Evolutionary conservation across 1,140 invertebrate genomes (phyloP).

Genomic region (Magallana gigas): DNA sequence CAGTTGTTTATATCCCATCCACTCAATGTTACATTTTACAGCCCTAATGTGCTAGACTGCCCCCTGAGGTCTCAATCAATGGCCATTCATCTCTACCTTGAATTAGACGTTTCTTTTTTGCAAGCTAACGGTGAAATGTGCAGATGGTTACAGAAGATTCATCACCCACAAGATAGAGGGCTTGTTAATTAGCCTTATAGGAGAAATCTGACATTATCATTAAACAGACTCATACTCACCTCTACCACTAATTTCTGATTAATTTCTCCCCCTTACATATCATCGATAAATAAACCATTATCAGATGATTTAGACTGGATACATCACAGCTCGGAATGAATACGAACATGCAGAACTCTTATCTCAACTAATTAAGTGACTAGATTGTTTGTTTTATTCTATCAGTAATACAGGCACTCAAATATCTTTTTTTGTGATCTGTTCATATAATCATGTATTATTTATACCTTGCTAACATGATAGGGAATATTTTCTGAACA

Average conservation of each 20-base stretch:
- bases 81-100: neutral
- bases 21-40: too few relatives aligned
- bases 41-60: neutral
- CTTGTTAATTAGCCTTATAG: neutral
- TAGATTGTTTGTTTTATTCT: neutral
- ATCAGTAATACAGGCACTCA: neutral
- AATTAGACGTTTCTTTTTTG: neutral
- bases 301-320: neutral
- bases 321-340: constrained; percentile 3
- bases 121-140: neutral
- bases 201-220: constrained; percentile 3
- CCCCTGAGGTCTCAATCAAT: neutral
- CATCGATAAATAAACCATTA: constrained; percentile 9
- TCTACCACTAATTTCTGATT: constrained; percentile 17
- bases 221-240: constrained; percentile 6
- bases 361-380: neutral
- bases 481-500: too few relatives aligned
- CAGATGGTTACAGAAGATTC: neutral
- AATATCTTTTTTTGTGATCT: constrained; percentile 39
- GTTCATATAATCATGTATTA: too few relatives aligned
- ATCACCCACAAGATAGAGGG: neutral
- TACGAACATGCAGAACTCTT: neutral
- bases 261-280: neutral
- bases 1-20: too few relatives aligned
- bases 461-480: too few relatives aligned